Evolutionary conservation across 2,888 invertebrate genomes (phyloP).

Genomic region (Gari tellinella): DNA sequence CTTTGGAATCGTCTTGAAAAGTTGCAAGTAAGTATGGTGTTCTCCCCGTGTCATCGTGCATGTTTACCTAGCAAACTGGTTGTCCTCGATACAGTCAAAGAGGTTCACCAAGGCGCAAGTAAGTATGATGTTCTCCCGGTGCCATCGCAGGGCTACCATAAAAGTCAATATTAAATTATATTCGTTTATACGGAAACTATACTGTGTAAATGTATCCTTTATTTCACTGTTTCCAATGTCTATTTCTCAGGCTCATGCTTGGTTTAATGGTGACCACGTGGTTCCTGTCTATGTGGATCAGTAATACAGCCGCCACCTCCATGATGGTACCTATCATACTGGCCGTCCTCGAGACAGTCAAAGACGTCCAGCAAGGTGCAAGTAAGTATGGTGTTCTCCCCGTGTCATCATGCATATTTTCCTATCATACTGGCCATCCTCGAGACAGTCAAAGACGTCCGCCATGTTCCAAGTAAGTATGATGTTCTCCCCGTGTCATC

Average conservation of each 20-base stretch:
- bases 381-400: neutral
- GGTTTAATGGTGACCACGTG: conserved; percentile 88
- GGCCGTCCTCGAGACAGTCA: conserved; percentile 74
- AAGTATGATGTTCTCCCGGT: neutral
- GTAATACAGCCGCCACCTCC: conserved; percentile 91
- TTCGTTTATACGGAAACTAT: too few species aligned
- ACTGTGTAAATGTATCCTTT: too few species aligned
- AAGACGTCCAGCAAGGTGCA: conserved; percentile 3
- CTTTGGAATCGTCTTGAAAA: too few species aligned
- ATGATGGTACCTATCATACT: conserved; percentile 83
- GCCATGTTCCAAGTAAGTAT: neutral
- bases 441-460: conserved; percentile 45
- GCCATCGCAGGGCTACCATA: too few species aligned
- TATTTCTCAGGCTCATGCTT: conserved; percentile 32
- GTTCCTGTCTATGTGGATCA: conserved; percentile 98
- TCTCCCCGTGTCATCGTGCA: conserved; percentile 87
- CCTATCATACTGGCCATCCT: conserved; percentile 81
- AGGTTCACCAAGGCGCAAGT: neutral
- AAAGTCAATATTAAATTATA: too few species aligned
- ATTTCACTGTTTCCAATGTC: too few species aligned
- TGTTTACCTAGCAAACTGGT: conserved; percentile 82
- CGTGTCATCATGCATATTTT: conserved; percentile 83
- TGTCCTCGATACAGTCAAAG: conserved; percentile 68
- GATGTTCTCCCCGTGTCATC: too few species aligned
- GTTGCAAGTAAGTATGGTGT: too few species aligned